Evolutionary conservation across 2,113 vertebrate species (phyloP), one percentile per base, ranked within the genome.

Genomic region (Lota lota): DNA sequence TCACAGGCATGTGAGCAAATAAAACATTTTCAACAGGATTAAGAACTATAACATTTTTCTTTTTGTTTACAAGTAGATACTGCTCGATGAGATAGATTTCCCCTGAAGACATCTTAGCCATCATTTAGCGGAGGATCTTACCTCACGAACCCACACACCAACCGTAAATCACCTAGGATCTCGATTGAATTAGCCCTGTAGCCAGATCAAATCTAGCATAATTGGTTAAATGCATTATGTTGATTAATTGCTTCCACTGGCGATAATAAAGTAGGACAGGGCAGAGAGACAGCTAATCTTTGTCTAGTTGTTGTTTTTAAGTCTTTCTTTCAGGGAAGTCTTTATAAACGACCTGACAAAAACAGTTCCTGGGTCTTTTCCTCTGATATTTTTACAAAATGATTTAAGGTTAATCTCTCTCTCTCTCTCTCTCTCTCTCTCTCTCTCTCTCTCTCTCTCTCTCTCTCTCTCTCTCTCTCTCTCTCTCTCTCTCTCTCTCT

Each of bases 211-310:
- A 90, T 88, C 79, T 75, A 86, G 61, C 72, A 80, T 87, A 88
- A 89, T 89, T 90, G 83, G 74, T 85, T 92, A 84, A 91, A 88
- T 84, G 85, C 87, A 90, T 92, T 89, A 89, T 73, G 85, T 77
- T 91, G 88, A 92, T 89, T 82, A 90, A 91, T 87, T 74, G 58
- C 63, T 79, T 87, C 78, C 67, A 57, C 77, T 61, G 28, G 72
- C 67, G 66, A 70, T 85, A 89, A 88, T 84, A 85, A 84, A 88
- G 82, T 77, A 82, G 74, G 72, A 75, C 40, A 47, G 53, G 75
- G 73, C 77, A 59, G 20, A 54, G 69, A 22, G 22, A 69, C 53
- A 73, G 75, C 63, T 81, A 64, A 77, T 79, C 78, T 71, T 79
- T 85, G 58, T 82, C 77, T 74, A 79, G 65, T 20, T 63, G 22